Base-by-base conservation (phyloP, 1,140 invertebrate species). In the Listronotus oregonensis region DNA sequence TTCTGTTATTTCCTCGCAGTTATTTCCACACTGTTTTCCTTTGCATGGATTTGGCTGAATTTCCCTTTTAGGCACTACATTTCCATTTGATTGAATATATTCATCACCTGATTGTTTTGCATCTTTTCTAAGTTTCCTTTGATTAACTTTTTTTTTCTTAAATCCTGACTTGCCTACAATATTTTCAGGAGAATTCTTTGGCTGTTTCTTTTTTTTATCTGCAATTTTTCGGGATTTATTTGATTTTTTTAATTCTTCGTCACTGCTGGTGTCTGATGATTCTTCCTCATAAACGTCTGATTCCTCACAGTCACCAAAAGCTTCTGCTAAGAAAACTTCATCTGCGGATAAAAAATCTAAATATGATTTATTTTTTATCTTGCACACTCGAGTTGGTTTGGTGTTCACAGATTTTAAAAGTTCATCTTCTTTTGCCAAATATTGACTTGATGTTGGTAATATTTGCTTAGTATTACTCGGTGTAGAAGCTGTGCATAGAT, bases 1-100 rank as follows among this genome's bases (percentile, higher is more conserved):
- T 51, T 51, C 49, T 8, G 49, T 51, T 18, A 21, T 18, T 18
- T 18, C 27, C 27, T 51, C 49, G 27, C 27, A 51, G 49, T 51
- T 51, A 18, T 51, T 51, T 18, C 49, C 49, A 51, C 27, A 27
- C 9, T 32, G 17, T 51, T 51, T 27, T 11, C 6, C 7, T 10
- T 51, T 51, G n/a, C n/a, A n/a, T n/a, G n/a, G n/a, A n/a, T n/a
- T n/a, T n/a, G n/a, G n/a, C n/a, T n/a, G n/a, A n/a, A n/a, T n/a
- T n/a, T n/a, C n/a, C n/a, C 14, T 51, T 32, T 8, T 18, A 51
- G 49, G 15, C 7, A 51, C 49, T 51, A 51, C 17, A 51, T 11
- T 51, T 7, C 27, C 27, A 18, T 51, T 18, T 11, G 7, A 18
- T 51, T 32, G 17, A 9, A 18, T 51, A 18, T 51, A 51, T 51